These are phyloP conservation scores for Harpagoxenus sublaevis DNA, from an alignment of 2,888 invertebrate genomes.

Conservation along the genomic window DNA sequence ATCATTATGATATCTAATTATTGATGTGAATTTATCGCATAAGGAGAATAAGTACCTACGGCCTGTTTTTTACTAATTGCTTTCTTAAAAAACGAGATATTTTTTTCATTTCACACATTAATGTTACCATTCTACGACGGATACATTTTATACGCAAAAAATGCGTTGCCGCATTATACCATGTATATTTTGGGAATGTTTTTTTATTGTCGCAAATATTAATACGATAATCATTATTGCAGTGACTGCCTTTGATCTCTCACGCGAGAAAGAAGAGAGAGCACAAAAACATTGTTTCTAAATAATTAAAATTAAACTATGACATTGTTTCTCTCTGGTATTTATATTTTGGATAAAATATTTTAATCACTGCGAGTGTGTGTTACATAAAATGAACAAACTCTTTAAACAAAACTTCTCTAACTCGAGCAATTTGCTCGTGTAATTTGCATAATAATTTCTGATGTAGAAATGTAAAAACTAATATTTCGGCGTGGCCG, in stretches of 20 bases:
- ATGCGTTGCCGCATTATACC: not conserved
- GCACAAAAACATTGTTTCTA: not conserved
- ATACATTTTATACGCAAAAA: not conserved
- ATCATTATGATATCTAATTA: not conserved
- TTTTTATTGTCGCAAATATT: not conserved
- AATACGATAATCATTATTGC: not conserved
- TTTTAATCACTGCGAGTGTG: not conserved
- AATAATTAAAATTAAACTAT: no score
- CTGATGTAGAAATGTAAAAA: not conserved
- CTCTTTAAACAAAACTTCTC: not conserved
- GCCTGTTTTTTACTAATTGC: not conserved
- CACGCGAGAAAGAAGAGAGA: not conserved
- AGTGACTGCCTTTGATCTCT: not conserved
- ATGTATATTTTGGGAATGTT: not conserved
- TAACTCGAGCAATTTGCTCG: not conserved
- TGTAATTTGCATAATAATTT: conserved; percentile 25
- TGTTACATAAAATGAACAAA: not conserved
- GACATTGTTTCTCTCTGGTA: not conserved
- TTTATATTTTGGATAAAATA: not conserved
- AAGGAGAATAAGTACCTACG: not conserved
- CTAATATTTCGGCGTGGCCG: not conserved
- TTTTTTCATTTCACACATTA: not conserved
- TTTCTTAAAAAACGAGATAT: not conserved
- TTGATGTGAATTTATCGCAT: not conserved
- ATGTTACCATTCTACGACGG: not conserved